These are phyloP conservation scores for Caenorhabditis latens DNA, from an alignment of 1,140 invertebrate genomes.

Conservation along the genomic window DNA sequence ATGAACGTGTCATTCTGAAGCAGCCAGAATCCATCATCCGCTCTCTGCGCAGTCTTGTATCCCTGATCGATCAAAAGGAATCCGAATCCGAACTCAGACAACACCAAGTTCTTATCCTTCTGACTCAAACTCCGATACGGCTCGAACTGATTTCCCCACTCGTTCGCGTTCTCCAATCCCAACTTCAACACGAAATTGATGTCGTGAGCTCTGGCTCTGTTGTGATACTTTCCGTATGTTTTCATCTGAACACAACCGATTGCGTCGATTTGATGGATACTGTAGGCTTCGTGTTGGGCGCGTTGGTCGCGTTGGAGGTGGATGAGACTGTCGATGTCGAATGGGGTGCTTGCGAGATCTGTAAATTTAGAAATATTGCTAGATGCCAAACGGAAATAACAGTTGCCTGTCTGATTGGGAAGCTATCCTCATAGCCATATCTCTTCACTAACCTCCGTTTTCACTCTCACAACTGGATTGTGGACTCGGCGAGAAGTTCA, in stretches of 20 bases:
- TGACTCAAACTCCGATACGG: constrained; percentile 36
- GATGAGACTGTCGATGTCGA: constrained; percentile 20
- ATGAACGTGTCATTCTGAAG: constrained; percentile 62
- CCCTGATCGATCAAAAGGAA: constrained; percentile 65
- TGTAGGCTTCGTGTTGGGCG: constrained; percentile 16
- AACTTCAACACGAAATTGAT: constrained; percentile 59
- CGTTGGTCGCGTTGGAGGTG: constrained; percentile 35
- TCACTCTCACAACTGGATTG: constrained; percentile 21
- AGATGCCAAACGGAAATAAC: neutral
- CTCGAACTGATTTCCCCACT: constrained; percentile 62
- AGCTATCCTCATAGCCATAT: too few species aligned
- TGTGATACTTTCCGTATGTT: neutral
- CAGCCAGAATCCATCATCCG: constrained; percentile 60
- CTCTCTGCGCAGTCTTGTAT: constrained; percentile 40
- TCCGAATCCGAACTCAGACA: constrained; percentile 58
- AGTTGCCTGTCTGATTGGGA: too few species aligned
- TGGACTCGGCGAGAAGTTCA: constrained; percentile 18
- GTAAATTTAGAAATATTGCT: constrained; percentile 2
- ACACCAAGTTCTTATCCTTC: constrained; percentile 44
- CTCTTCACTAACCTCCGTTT: too few species aligned
- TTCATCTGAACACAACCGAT: constrained; percentile 43
- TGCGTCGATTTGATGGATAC: constrained; percentile 32
- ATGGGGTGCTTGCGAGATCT: neutral
- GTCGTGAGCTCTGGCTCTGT: constrained; percentile 46
- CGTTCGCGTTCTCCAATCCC: constrained; percentile 51